Evolutionary conservation across 2,113 vertebrate genomes (phyloP).

Genomic region (Symphodus melops): DNA sequence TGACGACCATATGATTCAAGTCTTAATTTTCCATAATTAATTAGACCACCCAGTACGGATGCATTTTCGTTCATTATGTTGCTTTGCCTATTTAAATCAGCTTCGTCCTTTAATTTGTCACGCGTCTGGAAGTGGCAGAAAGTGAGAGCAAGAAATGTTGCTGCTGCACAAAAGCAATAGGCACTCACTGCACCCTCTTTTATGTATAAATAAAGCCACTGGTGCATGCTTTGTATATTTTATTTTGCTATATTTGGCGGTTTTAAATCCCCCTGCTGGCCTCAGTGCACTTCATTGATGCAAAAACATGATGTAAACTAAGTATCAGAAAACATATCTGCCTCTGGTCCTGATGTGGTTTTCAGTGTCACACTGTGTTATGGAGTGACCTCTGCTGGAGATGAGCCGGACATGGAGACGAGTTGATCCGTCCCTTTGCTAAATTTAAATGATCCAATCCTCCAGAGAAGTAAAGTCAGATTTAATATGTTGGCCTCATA

Average conservation of each 20-base stretch:
- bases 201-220: background rate
- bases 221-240: background rate
- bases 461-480: slow-evolving; percentile 21
- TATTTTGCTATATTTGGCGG: background rate
- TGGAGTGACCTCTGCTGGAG: slow-evolving; percentile 35
- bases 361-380: slow-evolving; percentile 13
- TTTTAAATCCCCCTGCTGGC: background rate
- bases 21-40: background rate
- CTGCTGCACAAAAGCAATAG: background rate
- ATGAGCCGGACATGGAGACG: slow-evolving; percentile 22
- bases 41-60: background rate
- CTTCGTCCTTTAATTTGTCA: slow-evolving; percentile 3
- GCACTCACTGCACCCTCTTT: slow-evolving; percentile 18
- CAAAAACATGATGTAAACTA: slow-evolving; percentile 8
- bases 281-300: background rate
- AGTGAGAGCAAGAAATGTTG: background rate
- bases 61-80: slow-evolving; percentile 12
- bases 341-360: slow-evolving; percentile 8
- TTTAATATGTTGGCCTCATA: slow-evolving; percentile 29
- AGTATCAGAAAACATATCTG: slow-evolving; percentile 10
- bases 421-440: slow-evolving; percentile 26
- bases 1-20: background rate
- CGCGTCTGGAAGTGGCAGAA: slow-evolving; percentile 1
- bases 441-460: slow-evolving; percentile 29
- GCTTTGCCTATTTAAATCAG: slow-evolving; percentile 15